Base-by-base conservation (phyloP, 2,888 invertebrate genomes). In the Drosophila longiperda region DNA sequence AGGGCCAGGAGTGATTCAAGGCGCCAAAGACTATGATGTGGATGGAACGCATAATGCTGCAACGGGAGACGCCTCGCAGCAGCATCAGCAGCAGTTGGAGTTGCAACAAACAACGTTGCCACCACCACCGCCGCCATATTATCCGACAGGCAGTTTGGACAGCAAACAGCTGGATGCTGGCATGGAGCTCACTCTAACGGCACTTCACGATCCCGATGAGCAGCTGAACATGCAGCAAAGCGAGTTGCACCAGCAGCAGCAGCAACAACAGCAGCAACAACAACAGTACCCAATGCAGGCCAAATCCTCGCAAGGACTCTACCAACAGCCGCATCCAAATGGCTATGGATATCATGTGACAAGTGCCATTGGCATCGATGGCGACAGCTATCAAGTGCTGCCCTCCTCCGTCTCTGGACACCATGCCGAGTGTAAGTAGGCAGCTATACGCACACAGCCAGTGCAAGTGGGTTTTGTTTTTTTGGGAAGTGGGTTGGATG, bases 261-360 rank as follows among this genome's bases (percentile, higher is more conserved):
- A 83, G 34, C 90, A 84, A 23, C 87, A 82, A 40, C 80, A 86
- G 15, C 83, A 75, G 17, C 58, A 70, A 9, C 82, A 84, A 36
- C 78, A 62, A 38, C 78, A 62, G 40, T 71, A 78, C 50, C 69
- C 66, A 45, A 60, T 73, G 49, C 66, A 78, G 49, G 33, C 79
- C 73, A 88, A 66, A 73, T 80, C 72, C 78, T 78, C 68, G 63
- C 78, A 75, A 58, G 83, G 86, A 26, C 75, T 79, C 58, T 81
- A 78, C 61, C 42, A 60, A 26, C 75, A 70, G 49, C 72, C 66
- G 36, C 87, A 88, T 36, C 67, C 85, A 70, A 92, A 91, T 75
- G 91, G 91, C 64, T 91, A 91, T 76, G 92, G 91, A 78, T 92
- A 91, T 89, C 91, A 92, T 79, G 89, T 92, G 91, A 91, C 92